Evolutionary conservation across 1,140 invertebrate genomes (phyloP).

Genomic region (Polyergus mexicanus): DNA sequence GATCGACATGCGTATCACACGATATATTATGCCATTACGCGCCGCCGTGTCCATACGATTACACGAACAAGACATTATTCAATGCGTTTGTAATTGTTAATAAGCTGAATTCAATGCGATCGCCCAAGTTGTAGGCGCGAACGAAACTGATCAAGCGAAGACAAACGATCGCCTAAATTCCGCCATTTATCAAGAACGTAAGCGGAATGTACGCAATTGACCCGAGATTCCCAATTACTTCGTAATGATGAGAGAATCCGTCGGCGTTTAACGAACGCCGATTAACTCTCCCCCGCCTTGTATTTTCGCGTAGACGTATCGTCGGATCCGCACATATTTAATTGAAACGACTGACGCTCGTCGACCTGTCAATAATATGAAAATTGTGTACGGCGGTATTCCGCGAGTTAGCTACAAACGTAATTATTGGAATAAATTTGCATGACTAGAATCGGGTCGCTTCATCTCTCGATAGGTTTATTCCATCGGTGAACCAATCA

Average conservation of each 20-base stretch:
- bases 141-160: constrained; percentile 12
- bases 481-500: constrained; percentile 57
- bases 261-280: constrained; percentile 28
- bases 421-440: constrained; percentile 65
- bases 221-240: constrained; percentile 43
- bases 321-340: constrained; percentile 31
- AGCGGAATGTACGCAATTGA: constrained; percentile 51
- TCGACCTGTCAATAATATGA: constrained; percentile 63
- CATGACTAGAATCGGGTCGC: constrained; percentile 56
- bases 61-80: constrained; percentile 25
- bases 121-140: constrained; percentile 15
- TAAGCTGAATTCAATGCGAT: constrained; percentile 16
- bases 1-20: background rate
- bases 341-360: constrained; percentile 57
- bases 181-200: constrained; percentile 44
- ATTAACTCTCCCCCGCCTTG: constrained; percentile 10
- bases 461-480: constrained; percentile 58
- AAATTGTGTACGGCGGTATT: constrained; percentile 63
- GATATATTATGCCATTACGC: constrained; percentile 26
- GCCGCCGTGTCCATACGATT: constrained; percentile 2
- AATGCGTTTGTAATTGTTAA: constrained; percentile 31
- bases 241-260: constrained; percentile 49
- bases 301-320: constrained; percentile 47
- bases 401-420: constrained; percentile 62
- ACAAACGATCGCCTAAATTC: constrained; percentile 34